Evolutionary conservation across 2,797 vertebrate species (phyloP).

Genomic region (Mustela erminea): DNA sequence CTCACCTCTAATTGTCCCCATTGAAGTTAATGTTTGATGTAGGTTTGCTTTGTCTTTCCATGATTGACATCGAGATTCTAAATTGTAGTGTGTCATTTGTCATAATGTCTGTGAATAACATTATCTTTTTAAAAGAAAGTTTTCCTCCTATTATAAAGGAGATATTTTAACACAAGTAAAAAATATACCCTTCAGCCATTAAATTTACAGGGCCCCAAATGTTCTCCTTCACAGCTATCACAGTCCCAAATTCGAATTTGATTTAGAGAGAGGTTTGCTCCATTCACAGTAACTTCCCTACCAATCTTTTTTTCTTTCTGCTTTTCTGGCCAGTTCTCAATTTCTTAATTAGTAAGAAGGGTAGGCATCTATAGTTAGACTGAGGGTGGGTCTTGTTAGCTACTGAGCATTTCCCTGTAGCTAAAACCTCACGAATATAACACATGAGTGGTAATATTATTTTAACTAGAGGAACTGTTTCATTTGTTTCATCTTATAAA

Average conservation of each 20-base stretch:
- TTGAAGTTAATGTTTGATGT: background rate
- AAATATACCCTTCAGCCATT: background rate
- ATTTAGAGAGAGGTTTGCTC: background rate
- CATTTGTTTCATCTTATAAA: conserved; percentile 13
- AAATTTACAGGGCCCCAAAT: too few relatives aligned
- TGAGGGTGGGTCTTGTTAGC: background rate
- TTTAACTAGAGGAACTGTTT: background rate
- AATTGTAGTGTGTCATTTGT: background rate
- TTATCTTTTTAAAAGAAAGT: background rate
- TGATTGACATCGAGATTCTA: background rate
- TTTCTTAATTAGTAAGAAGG: conserved; percentile 43
- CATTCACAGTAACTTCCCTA: background rate
- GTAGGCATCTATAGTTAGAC: background rate
- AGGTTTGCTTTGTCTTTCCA: conserved; percentile 4
- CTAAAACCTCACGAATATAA: background rate
- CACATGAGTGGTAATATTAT: background rate
- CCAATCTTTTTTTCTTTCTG: background rate
- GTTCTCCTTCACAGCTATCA: too few relatives aligned
- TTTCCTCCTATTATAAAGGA: background rate
- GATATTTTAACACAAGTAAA: background rate
- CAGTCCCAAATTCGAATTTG: conserved; percentile 54
- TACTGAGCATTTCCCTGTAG: background rate
- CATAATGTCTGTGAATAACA: background rate
- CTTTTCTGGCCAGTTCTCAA: background rate
- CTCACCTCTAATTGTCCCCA: background rate